A percentile compares a stretch with the other conserved stretches of the same genome.
phyloP scores from a whole-genome alignment of 1,140 invertebrate genomes.

The Drosophila littoralis region DNA sequence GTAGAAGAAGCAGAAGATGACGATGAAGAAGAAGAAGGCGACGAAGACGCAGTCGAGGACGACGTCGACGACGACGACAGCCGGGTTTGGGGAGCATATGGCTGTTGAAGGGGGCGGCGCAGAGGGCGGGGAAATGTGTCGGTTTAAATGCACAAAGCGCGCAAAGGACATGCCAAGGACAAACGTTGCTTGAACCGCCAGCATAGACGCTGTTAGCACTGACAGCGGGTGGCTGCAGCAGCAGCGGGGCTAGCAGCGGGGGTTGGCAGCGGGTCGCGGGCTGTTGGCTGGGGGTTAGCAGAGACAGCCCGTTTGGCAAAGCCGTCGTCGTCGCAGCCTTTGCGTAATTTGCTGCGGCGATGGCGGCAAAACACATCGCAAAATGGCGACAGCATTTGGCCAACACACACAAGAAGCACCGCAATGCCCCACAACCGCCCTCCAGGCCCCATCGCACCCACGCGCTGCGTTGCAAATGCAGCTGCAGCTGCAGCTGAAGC shows the following conservation, averaged over 20 bases:
- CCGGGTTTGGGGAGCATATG: neutral
- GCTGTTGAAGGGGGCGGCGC: neutral
- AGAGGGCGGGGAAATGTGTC: conserved; percentile 30
- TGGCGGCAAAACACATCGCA: conserved; percentile 80
- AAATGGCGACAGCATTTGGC: conserved; percentile 72
- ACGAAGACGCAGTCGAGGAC: conserved; percentile 15
- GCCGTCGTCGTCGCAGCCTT: conserved; percentile 32
- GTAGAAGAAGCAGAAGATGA: conserved; percentile 14
- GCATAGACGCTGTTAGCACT: conserved; percentile 1
- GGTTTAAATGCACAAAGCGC: conserved; percentile 81
- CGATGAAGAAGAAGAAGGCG: conserved; percentile 1
- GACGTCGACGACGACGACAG: conserved; percentile 1
- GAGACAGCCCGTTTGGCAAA: conserved; percentile 23
- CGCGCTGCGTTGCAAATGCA: conserved; percentile 30
- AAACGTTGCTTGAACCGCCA: conserved; percentile 79
- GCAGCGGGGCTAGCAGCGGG: too few species aligned
- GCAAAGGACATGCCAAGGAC: conserved; percentile 82
- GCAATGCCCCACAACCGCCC: neutral
- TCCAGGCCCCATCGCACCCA: neutral
- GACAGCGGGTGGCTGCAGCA: too few species aligned
- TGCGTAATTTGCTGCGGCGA: conserved; percentile 81
- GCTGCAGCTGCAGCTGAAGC: conserved; percentile 18
- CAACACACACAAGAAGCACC: conserved; percentile 35
- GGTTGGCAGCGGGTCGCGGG: too few species aligned
- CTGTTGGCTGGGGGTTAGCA: neutral